A percentile compares a stretch with the other conserved stretches of the same genome.
Conservation (phyloP, 2,888 invertebrate genomes). For the Tromatobia lineatoria region DNA sequence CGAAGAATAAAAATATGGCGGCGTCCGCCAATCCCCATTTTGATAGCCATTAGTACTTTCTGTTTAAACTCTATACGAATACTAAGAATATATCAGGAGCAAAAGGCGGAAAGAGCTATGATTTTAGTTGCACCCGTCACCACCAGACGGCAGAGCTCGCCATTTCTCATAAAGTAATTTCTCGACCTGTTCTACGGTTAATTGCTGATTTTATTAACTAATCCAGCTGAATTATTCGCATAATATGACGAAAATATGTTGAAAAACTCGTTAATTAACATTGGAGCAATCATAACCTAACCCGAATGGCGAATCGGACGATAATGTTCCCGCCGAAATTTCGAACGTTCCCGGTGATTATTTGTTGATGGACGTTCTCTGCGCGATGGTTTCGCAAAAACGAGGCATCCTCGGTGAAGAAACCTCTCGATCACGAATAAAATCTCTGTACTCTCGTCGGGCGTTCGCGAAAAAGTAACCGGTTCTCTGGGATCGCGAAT, state of each 20-base stretch:
- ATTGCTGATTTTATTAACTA: not conserved
- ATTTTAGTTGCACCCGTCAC: not conserved
- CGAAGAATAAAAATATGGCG: not conserved
- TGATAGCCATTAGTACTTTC: not conserved
- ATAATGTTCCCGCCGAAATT: conserved; percentile 54
- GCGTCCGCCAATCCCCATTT: not conserved
- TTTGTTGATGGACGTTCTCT: conserved; percentile 19
- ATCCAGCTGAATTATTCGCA: not conserved
- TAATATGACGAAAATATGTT: not conserved
- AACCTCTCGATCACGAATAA: not conserved
- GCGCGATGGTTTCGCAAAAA: conserved; percentile 31
- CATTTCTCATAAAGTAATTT: not conserved
- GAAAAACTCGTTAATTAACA: not conserved
- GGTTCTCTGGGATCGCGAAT: not conserved
- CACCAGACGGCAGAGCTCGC: not conserved
- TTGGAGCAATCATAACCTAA: not conserved
- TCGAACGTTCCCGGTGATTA: conserved; percentile 40
- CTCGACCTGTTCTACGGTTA: not conserved
- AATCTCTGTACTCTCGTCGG: not conserved
- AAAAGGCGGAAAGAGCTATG: not conserved
- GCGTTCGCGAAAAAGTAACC: not conserved
- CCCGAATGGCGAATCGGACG: not conserved
- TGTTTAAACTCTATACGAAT: not conserved
- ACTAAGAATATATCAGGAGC: not conserved
- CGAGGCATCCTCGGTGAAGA: not conserved